A percentile compares a stretch with the other conserved stretches of the same genome.
Evolutionary conservation across 2,113 vertebrate genomes (phyloP).

Genomic region (Brachyhypopomus occidentalis): DNA sequence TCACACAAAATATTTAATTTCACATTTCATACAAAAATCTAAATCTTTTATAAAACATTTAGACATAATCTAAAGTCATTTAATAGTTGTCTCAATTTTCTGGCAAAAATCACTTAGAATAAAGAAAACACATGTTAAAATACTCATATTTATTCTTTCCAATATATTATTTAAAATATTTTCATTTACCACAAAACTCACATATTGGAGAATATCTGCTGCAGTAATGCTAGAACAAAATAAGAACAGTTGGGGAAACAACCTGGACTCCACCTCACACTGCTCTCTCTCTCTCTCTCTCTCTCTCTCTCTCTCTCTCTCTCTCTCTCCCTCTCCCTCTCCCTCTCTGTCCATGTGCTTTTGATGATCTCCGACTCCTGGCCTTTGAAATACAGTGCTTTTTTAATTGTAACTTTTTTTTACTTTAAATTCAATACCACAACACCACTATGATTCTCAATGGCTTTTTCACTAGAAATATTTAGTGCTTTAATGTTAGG

Average conservation of each 20-base stretch:
- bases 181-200: constrained; percentile 71
- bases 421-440: not conserved
- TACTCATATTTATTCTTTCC: constrained; percentile 70
- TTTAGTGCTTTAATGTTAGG: constrained; percentile 34
- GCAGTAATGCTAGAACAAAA: constrained; percentile 49
- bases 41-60: constrained; percentile 78
- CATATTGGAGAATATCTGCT: constrained; percentile 64
- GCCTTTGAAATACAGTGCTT: not conserved
- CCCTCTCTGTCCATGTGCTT: not conserved
- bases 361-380: not conserved
- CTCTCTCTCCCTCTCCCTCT: not conserved
- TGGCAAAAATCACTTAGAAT: constrained; percentile 70
- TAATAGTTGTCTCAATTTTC: constrained; percentile 59
- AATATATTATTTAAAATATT: constrained; percentile 75
- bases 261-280: not conserved
- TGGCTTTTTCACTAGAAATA: constrained; percentile 36
- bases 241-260: constrained; percentile 39
- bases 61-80: constrained; percentile 63
- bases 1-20: constrained; percentile 73
- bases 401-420: not conserved
- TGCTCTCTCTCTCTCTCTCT: not conserved
- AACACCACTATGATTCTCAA: constrained; percentile 33
- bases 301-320: not conserved
- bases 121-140: constrained; percentile 74
- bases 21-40: constrained; percentile 77